Conservation (phyloP, 2,797 vertebrate species). For the Choloepus didactylus region DNA sequence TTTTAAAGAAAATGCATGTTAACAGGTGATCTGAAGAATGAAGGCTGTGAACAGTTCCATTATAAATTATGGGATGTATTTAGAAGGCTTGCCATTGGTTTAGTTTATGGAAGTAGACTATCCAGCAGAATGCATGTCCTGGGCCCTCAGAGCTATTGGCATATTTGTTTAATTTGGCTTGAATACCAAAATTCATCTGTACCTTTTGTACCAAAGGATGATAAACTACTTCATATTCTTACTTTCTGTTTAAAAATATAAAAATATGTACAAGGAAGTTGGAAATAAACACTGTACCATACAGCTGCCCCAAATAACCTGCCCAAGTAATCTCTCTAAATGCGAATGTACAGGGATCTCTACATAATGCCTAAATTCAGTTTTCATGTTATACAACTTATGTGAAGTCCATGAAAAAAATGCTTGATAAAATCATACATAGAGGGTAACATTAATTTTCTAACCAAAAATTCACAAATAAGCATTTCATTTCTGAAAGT, state of each 20-base stretch:
- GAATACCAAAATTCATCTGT: neutral
- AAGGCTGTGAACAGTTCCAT: neutral
- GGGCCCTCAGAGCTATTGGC: neutral
- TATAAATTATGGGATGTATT: neutral
- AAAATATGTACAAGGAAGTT: neutral
- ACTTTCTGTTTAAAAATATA: neutral
- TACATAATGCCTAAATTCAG: neutral
- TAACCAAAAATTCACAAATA: neutral
- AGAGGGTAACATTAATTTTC: neutral
- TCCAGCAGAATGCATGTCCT: neutral
- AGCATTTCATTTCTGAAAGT: constrained; percentile 1
- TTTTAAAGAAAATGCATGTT: neutral
- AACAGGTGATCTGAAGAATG: neutral
- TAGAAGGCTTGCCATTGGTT: neutral
- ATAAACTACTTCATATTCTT: neutral
- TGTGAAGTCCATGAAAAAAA: neutral
- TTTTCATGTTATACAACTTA: neutral
- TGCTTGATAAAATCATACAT: neutral
- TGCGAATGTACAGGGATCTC: neutral
- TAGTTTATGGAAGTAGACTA: neutral
- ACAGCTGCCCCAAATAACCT: neutral
- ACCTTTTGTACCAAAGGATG: neutral
- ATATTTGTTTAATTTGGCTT: neutral
- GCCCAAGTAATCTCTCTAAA: neutral
- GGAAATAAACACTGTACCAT: neutral